Evolutionary conservation across 2,888 invertebrate genomes (phyloP), one percentile per base, ranked within the genome.

Genomic region (Argyresthia albistria): DNA sequence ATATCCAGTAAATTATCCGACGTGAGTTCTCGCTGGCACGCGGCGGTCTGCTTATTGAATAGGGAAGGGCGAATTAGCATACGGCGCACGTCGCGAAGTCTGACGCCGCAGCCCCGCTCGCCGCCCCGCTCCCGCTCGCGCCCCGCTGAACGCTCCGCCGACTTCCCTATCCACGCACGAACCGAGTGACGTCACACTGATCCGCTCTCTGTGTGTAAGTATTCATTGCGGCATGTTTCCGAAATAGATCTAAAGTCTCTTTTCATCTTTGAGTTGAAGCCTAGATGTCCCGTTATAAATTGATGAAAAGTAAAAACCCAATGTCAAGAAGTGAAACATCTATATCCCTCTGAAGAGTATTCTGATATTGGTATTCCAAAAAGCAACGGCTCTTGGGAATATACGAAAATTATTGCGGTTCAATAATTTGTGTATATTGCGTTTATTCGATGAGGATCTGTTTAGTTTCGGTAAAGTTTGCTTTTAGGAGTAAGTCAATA

Each of bases 1-100:
- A 86, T 87, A 86, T 83, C 83, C 83, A 86, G 87, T 84, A 86
- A 86, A 87, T 86, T 87, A 86, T 86, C 84, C 82, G 83, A 84
- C 86, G 86, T 84, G 87, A 84, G 81, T 82, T 83, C 80, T 86
- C 75, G 74, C 76, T 76, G 81, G 82, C 82, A 80, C 82, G 84
- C 77, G 80, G 80, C 76, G 83, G 86, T 80, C 82, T 80, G 83
- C 82, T 86, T 87, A 87, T 87, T 87, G 87, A 87, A 87, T 86
- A 86, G 84, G 81, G 76, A 73, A 69, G 62, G 65, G 67, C 9
- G 52, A 70, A 83, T 86, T 87, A 86, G 82, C 82, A 86, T 86
- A 83, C 87, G 70, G 65, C 66, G 80, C 87, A 86, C 86, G 86
- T 86, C 80, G 77, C 64, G 25, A 25, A 25, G 25, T 25, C 25